Conservation (phyloP, 2,113 vertebrate species). For the Dicaeum eximium region DNA sequence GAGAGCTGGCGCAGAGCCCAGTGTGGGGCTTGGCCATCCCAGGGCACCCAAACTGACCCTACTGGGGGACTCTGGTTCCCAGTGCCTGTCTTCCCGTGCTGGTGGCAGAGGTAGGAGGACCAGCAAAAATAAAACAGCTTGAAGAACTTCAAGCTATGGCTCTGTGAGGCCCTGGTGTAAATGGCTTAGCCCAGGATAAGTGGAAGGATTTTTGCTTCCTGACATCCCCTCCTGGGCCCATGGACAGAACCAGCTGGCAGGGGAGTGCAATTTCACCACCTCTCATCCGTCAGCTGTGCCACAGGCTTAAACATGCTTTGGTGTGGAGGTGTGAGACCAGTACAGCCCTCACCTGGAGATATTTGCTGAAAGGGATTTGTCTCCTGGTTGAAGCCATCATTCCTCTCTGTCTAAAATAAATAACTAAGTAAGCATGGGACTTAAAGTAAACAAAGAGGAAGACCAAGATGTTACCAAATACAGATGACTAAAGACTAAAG, state of each 20-base stretch:
- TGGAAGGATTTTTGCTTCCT: not conserved
- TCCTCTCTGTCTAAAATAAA: not conserved
- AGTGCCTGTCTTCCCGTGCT: rapidly evolving
- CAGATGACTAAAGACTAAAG: not conserved
- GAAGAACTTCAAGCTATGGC: not conserved
- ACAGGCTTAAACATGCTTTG: not conserved
- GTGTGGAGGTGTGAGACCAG: not conserved
- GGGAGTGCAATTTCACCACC: not conserved
- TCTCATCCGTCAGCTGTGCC: not conserved
- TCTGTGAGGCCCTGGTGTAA: not conserved
- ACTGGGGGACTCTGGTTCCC: not conserved
- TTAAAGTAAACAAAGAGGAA: not conserved
- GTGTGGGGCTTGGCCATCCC: not conserved
- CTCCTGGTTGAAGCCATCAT: not conserved
- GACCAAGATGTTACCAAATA: not conserved
- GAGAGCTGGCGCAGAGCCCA: not conserved
- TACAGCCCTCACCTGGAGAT: not conserved
- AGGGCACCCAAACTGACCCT: not conserved
- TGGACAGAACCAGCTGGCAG: not conserved
- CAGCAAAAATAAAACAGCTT: not conserved
- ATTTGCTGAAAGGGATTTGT: not conserved
- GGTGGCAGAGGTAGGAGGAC: not conserved
- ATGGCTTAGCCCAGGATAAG: not conserved
- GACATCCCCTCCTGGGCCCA: not conserved
- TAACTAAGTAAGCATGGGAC: not conserved